Percentiles rank a stretch among this genome's conserved stretches.
phyloP scores from a whole-genome alignment of 2,888 invertebrate genomes.

The Tiliacea aurago region DNA sequence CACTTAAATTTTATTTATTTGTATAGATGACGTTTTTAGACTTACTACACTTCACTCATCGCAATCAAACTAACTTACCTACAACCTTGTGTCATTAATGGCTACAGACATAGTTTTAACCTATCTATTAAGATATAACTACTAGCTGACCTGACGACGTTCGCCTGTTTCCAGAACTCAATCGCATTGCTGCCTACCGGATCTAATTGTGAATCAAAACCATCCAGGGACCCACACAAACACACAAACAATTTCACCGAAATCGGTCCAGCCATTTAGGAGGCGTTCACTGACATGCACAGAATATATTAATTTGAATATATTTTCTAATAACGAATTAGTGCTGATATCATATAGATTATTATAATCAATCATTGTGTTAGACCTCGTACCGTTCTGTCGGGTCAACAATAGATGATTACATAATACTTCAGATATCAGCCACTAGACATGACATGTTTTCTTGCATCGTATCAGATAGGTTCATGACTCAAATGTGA shows the following conservation, averaged over 20 bases:
- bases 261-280: background rate
- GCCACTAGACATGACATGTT: conserved; percentile 6
- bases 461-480: conserved; percentile 18
- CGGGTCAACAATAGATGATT: conserved; percentile 26
- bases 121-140: background rate
- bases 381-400: conserved; percentile 17
- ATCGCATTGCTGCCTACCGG: background rate
- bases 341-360: background rate
- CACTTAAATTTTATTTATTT: no score
- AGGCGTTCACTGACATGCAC: background rate
- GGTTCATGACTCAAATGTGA: conserved; percentile 32
- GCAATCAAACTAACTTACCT: background rate
- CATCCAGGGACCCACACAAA: background rate
- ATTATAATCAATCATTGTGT: conserved; percentile 21
- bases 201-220: no score
- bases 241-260: background rate
- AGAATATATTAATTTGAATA: background rate
- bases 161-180: background rate
- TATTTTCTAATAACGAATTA: conserved; percentile 1
- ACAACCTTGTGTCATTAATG: conserved; percentile 6
- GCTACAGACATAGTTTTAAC: background rate
- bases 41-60: background rate
- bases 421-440: conserved; percentile 17
- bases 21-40: background rate
- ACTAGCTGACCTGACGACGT: background rate